phyloP scores from a whole-genome alignment of 2,888 invertebrate species.

The Abscondita cerata region DNA sequence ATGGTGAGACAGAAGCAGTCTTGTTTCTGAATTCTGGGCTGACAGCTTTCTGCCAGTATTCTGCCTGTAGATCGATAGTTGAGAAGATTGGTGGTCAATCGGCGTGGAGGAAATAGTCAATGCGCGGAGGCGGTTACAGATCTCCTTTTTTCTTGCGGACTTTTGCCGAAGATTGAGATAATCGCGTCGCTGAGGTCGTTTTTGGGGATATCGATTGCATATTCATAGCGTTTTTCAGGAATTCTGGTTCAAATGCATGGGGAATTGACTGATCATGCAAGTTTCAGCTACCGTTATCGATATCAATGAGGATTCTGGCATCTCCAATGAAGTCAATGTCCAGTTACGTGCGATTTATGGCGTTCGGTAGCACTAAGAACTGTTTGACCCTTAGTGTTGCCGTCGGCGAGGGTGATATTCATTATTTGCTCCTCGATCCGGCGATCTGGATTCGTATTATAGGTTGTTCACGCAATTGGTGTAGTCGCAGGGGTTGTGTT shows the following conservation, averaged over 20 bases:
- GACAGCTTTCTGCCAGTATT: background rate
- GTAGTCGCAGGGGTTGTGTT: no score
- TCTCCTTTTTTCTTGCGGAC: no score
- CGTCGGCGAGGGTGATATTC: background rate
- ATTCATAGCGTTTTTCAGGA: background rate
- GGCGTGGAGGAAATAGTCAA: background rate
- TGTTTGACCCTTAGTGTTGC: background rate
- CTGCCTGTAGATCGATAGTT: background rate
- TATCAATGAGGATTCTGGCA: background rate
- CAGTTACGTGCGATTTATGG: background rate
- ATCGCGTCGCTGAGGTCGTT: no score
- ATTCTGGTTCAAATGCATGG: background rate
- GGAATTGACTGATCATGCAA: background rate
- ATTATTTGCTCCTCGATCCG: background rate
- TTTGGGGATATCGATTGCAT: no score
- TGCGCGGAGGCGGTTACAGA: background rate
- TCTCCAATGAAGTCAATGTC: background rate
- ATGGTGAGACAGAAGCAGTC: background rate
- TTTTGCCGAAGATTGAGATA: no score
- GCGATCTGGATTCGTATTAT: background rate
- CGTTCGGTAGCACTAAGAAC: no score
- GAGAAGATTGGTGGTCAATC: background rate
- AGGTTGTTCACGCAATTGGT: no score
- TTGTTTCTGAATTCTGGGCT: no score
- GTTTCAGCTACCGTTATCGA: no score